A percentile compares a stretch with the other conserved stretches of the same genome.
Evolutionary conservation across 2,888 invertebrate genomes (phyloP).

Genomic region (Conomelus anceps): DNA sequence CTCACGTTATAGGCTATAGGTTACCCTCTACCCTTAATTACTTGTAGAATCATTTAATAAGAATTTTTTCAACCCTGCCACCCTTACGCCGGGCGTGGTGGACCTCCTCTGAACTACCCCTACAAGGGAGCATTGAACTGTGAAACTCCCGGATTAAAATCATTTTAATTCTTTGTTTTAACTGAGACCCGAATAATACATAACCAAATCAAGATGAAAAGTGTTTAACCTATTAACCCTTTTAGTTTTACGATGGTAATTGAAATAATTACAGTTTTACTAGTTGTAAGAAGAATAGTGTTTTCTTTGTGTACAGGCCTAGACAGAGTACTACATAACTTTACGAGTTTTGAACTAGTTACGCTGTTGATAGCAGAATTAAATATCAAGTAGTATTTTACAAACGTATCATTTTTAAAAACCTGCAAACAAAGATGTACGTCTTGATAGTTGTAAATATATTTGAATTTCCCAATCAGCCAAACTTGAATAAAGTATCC

Average conservation of each 20-base stretch:
- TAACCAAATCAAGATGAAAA: background rate
- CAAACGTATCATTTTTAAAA: too few relatives aligned
- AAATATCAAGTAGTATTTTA: too few relatives aligned
- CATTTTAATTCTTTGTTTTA: background rate
- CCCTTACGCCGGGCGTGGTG: background rate
- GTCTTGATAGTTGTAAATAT: too few relatives aligned
- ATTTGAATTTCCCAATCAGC: too few relatives aligned
- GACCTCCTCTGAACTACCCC: background rate
- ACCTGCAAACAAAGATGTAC: too few relatives aligned
- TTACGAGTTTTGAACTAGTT: too few relatives aligned
- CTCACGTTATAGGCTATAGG: background rate
- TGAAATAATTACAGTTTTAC: background rate
- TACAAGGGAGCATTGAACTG: background rate
- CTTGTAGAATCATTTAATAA: background rate
- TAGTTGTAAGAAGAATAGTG: too few relatives aligned
- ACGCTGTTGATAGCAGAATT: too few relatives aligned
- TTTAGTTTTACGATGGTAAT: background rate
- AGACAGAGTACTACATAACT: too few relatives aligned
- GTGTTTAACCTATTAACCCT: background rate
- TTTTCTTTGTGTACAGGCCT: too few relatives aligned
- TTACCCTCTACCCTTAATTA: background rate
- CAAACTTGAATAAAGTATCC: too few relatives aligned
- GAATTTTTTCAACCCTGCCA: background rate
- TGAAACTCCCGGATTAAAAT: background rate
- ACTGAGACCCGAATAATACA: background rate